Evolutionary conservation across 2,888 invertebrate species (phyloP).

Genomic region (Deroplatys truncata): DNA sequence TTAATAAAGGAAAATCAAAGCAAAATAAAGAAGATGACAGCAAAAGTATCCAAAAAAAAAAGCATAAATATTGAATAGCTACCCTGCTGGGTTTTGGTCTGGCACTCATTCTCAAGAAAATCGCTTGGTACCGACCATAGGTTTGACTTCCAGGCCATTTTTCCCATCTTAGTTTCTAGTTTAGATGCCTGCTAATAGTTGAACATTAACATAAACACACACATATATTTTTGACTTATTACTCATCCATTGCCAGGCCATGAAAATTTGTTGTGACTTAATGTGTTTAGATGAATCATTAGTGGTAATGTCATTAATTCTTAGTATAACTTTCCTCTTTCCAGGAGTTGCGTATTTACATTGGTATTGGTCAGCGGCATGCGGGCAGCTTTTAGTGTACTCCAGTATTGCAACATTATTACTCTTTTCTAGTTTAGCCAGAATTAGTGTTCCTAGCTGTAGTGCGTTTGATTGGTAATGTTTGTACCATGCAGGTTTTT

Average conservation of each 20-base stretch:
- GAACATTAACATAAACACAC: not conserved
- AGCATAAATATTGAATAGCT: not conserved
- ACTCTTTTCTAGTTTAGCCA: slow-evolving; percentile 22
- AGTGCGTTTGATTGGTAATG: slow-evolving; percentile 16
- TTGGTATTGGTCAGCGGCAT: slow-evolving; percentile 30
- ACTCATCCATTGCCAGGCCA: slow-evolving; percentile 1
- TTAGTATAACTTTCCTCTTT: slow-evolving; percentile 27
- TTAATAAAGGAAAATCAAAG: not conserved
- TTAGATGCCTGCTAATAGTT: slow-evolving; percentile 6
- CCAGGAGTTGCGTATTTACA: slow-evolving; percentile 28
- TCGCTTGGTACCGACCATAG: not conserved
- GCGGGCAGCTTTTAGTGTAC: slow-evolving; percentile 30
- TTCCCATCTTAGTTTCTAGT: not conserved
- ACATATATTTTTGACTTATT: not conserved
- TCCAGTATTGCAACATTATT: slow-evolving; percentile 20
- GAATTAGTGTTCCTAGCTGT: slow-evolving; percentile 8
- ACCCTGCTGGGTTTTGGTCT: not conserved
- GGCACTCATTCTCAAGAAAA: not conserved
- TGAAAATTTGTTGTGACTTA: slow-evolving; percentile 4
- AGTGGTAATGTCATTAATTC: slow-evolving; percentile 10
- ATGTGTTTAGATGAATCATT: slow-evolving; percentile 1
- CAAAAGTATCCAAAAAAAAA: not conserved
- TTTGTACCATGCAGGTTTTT: slow-evolving; percentile 9
- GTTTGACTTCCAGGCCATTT: slow-evolving; percentile 13
- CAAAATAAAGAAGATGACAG: not conserved